A percentile compares a stretch with the other conserved stretches of the same genome.
Conservation (phyloP, 92 coral and sea anemone genomes). For the Phymanthus crucifer region DNA sequence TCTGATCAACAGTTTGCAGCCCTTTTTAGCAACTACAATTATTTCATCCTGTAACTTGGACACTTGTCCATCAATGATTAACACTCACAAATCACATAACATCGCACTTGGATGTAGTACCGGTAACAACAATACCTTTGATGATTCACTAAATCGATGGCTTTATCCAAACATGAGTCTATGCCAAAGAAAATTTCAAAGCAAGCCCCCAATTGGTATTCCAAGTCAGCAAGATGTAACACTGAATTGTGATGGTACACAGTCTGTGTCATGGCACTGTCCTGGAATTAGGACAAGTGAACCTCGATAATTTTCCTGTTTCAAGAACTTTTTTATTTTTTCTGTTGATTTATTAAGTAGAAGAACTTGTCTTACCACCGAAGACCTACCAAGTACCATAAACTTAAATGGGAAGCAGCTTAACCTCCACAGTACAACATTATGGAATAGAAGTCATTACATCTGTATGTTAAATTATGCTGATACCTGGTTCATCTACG, state of each 20-base stretch:
- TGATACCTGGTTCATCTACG: conserved; percentile 29
- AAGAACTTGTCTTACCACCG: conserved; percentile 12
- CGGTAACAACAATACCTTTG: background rate
- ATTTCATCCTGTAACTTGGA: conserved; percentile 27
- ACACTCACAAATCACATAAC: conserved; percentile 19
- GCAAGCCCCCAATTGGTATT: conserved; percentile 17
- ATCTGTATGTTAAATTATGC: background rate
- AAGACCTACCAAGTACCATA: conserved; percentile 24
- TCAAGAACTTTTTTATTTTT: conserved; percentile 33
- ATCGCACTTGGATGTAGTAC: conserved; percentile 16
- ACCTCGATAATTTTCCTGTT: conserved; percentile 7
- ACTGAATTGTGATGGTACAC: conserved; percentile 26
- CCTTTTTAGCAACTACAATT: conserved; percentile 25
- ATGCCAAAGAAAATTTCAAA: conserved; percentile 29
- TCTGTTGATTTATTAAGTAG: conserved; percentile 49
- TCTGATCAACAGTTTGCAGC: conserved; percentile 9
- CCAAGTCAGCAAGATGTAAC: conserved; percentile 32
- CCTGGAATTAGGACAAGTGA: conserved; percentile 35
- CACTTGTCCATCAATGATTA: conserved; percentile 34
- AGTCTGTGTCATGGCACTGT: conserved; percentile 37
- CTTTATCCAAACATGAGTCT: background rate
- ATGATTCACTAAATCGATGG: conserved; percentile 8
- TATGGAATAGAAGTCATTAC: conserved; percentile 43
- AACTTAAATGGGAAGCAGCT: conserved; percentile 13
- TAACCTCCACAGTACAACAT: conserved; percentile 29